Evolutionary conservation across 2,888 invertebrate genomes (phyloP), one percentile per base, ranked within the genome.

Genomic region (Cheilosia vulpina): DNA sequence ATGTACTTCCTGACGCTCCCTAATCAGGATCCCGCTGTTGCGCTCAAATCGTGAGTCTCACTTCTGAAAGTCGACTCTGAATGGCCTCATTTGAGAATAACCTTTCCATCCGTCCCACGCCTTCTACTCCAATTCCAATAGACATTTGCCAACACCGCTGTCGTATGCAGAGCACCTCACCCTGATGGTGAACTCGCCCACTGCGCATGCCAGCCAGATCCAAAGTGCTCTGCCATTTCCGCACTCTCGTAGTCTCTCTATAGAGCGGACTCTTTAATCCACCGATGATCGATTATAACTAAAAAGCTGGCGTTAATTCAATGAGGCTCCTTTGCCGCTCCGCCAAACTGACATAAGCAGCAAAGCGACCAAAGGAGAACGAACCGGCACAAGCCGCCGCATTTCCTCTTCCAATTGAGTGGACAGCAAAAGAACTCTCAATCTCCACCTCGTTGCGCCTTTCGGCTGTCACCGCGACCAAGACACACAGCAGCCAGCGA

Each of bases 361-460:
- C 52, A 15, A 15, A 9, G 19, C 2, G 11, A 15, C 27, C 9
- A 21, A 71, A 60, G 4, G 9, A 19, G 24, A 57, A 57, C 34
- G 17, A 57, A 47, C 45, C 38, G 50, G 50, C 24, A 71, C 50
- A 71, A 21, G 24, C 65, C 57, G 57, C 66, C 66, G 21, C 43
- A 53, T 55, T 78, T 66, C 52, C 31, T 68, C 31, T 72, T 72
- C 53, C 75, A 66, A 50, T 62, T 50, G 60, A 62, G 38, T 45
- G 68, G 60, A 81, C 71, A 81, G 69, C 69, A 65, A 78, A 62
- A 68, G 58, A 79, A 73, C 79, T 73, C 83, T 79, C 72, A 79
- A 83, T 83, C 83, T 79, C 75, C 65, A 78, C 78, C 78, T 73
- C 83, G 73, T 73, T 83, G 83, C 21, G 84, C 75, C 84, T 80